Conservation (phyloP, 1,140 invertebrate species). For the Drosophila serrata region DNA sequence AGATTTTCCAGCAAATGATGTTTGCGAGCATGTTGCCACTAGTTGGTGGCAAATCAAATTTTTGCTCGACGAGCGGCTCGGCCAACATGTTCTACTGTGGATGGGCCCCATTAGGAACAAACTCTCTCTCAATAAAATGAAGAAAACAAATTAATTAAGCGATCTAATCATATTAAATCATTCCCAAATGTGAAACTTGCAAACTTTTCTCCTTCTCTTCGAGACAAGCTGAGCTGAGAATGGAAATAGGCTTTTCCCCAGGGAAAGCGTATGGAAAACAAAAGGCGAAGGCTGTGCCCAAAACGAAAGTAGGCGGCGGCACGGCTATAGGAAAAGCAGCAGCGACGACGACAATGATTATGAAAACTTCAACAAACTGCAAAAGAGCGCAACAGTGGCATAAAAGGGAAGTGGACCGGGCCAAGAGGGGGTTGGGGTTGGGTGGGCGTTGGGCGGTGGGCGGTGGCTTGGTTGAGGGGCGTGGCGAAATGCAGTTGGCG, state of each 20-base stretch:
- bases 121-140: background rate
- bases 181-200: slow-evolving; percentile 1
- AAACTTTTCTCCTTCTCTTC: background rate
- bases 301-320: slow-evolving; percentile 75
- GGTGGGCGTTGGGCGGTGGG: background rate
- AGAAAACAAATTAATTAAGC: slow-evolving; percentile 10
- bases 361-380: slow-evolving; percentile 81
- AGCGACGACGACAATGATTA: slow-evolving; percentile 72
- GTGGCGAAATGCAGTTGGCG: slow-evolving; percentile 59
- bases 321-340: slow-evolving; percentile 30
- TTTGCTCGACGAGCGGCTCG: too few species aligned
- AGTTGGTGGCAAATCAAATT: too few species aligned
- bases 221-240: background rate
- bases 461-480: background rate
- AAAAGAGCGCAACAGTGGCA: slow-evolving; percentile 78
- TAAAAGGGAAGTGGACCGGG: slow-evolving; percentile 34
- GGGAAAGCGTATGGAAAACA: slow-evolving; percentile 44
- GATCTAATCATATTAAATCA: slow-evolving; percentile 12
- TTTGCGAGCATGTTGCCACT: too few species aligned
- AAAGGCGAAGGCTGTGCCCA: slow-evolving; percentile 57
- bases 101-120: too few species aligned
- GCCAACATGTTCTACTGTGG: too few species aligned
- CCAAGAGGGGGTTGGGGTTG: slow-evolving; percentile 11
- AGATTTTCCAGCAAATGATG: too few species aligned
- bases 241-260: slow-evolving; percentile 24